A percentile compares a stretch with the other conserved stretches of the same genome.
phyloP scores from a whole-genome alignment of 2,113 vertebrate genomes.

The Cyanistes caeruleus region DNA sequence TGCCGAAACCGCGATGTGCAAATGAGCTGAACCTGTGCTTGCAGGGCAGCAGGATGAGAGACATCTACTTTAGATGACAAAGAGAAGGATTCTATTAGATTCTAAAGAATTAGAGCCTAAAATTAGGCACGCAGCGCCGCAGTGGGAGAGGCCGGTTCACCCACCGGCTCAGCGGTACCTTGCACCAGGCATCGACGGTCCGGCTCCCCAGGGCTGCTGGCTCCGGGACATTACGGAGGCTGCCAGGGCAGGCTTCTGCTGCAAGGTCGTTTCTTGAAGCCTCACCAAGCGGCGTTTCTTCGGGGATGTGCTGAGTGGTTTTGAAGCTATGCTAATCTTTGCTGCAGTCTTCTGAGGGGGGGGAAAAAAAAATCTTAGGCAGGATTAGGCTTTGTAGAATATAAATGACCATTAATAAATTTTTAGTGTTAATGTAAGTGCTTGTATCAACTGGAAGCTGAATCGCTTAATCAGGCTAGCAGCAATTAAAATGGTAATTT shows the following conservation, averaged over 20 bases:
- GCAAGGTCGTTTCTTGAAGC: background rate
- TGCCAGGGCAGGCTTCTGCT: background rate
- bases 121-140: background rate
- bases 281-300: background rate
- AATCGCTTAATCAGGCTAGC: conserved; percentile 2
- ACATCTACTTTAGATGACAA: background rate
- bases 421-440: conserved; percentile 31
- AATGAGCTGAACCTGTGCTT: background rate
- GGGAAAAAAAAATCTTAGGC: background rate
- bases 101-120: no score
- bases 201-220: background rate
- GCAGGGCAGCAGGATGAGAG: background rate
- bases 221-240: background rate
- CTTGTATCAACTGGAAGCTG: conserved; percentile 33
- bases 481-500: conserved; percentile 67
- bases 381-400: conserved; percentile 27
- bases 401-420: conserved; percentile 28
- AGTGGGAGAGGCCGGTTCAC: background rate
- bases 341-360: background rate
- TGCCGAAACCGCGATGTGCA: background rate
- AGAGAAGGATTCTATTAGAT: no score
- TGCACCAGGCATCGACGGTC: rapidly evolving
- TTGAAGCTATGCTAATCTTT: background rate
- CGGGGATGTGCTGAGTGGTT: background rate
- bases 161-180: rapidly evolving